phyloP scores from a whole-genome alignment of 1,140 invertebrate species.

The Drosophila auraria region DNA sequence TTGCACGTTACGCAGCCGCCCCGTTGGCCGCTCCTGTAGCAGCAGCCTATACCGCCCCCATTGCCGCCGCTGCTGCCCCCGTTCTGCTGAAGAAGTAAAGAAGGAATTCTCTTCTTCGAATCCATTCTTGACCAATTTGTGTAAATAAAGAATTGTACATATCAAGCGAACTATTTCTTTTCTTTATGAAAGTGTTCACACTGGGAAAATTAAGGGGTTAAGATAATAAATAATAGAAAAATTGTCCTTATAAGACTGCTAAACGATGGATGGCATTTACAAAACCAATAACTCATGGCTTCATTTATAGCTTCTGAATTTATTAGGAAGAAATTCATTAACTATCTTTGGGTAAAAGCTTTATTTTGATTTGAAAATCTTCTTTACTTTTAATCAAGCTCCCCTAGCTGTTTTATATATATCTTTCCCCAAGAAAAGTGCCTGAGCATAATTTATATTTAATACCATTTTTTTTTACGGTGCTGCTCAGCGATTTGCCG shows the following conservation, averaged over 20 bases:
- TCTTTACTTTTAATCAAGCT: neutral
- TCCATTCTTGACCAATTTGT: constrained; percentile 52
- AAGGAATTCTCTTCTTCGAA: constrained; percentile 6
- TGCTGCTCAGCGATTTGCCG: constrained; percentile 21
- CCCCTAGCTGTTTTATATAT: neutral
- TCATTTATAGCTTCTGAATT: too few species aligned
- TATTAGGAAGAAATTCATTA: neutral
- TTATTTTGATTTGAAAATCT: neutral
- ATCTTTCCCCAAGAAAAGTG: neutral
- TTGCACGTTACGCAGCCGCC: constrained; percentile 80
- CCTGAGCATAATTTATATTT: constrained; percentile 8
- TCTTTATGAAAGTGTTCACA: constrained; percentile 10
- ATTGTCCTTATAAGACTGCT: too few species aligned
- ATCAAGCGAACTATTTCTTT: constrained; percentile 8
- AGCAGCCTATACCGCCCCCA: constrained; percentile 58
- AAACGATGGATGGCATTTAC: too few species aligned
- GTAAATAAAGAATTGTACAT: constrained; percentile 68
- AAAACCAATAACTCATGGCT: too few species aligned
- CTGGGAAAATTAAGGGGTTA: neutral
- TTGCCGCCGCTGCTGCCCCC: constrained; percentile 63
- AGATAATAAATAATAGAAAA: neutral
- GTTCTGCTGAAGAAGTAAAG: constrained; percentile 72
- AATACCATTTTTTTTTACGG: constrained; percentile 20
- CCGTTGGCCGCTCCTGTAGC: constrained; percentile 68
- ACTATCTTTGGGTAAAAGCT: neutral